phyloP scores from a whole-genome alignment of 2,797 vertebrate species.

The Alcedo atthis region DNA sequence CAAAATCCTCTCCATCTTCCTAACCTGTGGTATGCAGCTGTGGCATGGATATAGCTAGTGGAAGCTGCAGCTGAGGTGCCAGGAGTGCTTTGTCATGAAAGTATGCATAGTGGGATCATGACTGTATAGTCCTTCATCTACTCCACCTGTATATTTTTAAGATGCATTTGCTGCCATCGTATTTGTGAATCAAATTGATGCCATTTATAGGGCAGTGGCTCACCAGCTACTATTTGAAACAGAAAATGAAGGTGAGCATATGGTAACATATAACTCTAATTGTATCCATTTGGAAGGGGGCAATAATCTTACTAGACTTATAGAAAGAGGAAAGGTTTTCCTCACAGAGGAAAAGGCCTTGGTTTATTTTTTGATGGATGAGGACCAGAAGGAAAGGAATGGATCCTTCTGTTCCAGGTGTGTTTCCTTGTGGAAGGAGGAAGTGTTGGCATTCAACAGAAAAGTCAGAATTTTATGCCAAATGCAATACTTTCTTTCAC shows the following conservation, averaged over 20 bases:
- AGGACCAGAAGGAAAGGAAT: background rate
- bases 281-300: background rate
- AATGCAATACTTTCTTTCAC: background rate
- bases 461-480: background rate
- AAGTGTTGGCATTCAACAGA: background rate
- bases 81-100: background rate
- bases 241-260: background rate
- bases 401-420: background rate
- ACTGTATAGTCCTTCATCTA: background rate
- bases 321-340: background rate
- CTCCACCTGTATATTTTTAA: background rate
- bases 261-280: background rate
- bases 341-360: background rate
- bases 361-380: background rate
- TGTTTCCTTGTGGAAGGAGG: background rate
- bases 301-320: background rate
- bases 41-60: background rate
- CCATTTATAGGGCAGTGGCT: background rate
- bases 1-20: background rate
- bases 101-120: rapidly evolving
- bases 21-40: background rate
- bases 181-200: background rate
- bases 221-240: background rate
- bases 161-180: background rate
- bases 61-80: background rate